Base-by-base conservation (phyloP, 1,140 invertebrate genomes). In the Melanaphis sacchari region DNA sequence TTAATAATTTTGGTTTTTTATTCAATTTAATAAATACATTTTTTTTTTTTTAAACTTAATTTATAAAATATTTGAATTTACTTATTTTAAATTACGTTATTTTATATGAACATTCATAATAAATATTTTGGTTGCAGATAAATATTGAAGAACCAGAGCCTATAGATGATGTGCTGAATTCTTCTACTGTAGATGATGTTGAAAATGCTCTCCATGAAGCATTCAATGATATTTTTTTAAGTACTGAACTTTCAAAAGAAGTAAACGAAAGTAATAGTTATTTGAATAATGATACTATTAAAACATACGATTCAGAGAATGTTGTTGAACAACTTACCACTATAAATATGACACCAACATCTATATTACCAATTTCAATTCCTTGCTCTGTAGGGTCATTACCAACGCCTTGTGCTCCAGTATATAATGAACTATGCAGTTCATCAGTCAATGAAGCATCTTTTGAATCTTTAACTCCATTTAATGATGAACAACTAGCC, bases 371-470 rank as follows among this genome's bases (percentile, higher is more conserved):
- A 40, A 76, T 82, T 38, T 93, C 91, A 38, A 93, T 93, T 41
- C 91, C 91, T 40, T 93, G 91, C 36, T 93, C 91, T 40, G n/a
- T 93, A 21, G 91, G 91, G 41, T 93, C 91, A n/a, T 82, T 93
- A 40, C 91, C 81, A 31, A 93, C 49, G n/a, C 91, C 91, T 1
- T 93, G 91, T 54, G 91, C 91, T 52, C 91, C 91, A n/a, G 22
- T 52, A 82, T 49, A n/a, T 4, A 82, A 93, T n/a, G 91, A 93
- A 15, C 52, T 93, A 49, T 52, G 81, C 38, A 49, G n/a, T 82
- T 22, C 24, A 85, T 22, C 91, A 49, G 15, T 46, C 54, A 2
- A n/a, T 36, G 31, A 92, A 52, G 40, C 1, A 36, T 41, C 90
- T 36, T 93, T 93, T 54, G 81, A 93, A 85, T 82, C 91, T 49